phyloP scores from a whole-genome alignment of 1,140 invertebrate species.

The Drosophila takahashii region DNA sequence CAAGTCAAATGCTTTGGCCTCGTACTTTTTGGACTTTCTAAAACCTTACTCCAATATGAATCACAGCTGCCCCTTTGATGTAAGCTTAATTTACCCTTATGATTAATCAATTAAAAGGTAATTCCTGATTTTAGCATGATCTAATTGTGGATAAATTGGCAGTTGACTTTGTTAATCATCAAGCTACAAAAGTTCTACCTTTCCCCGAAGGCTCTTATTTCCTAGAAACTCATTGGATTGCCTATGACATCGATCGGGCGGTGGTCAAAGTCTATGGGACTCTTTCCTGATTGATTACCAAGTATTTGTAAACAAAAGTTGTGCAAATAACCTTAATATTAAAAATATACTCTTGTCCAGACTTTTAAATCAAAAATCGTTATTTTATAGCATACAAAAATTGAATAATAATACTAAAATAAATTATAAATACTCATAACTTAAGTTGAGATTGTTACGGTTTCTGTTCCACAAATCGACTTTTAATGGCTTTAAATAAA shows the following conservation, averaged over 20 bases:
- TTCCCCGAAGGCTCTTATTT: background rate
- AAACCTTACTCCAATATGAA: background rate
- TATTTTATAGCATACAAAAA: no score
- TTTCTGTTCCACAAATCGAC: background rate
- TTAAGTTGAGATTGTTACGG: background rate
- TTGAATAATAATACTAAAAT: no score
- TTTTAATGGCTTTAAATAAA: background rate
- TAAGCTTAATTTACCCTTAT: background rate
- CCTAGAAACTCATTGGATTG: background rate
- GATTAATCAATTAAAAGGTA: background rate
- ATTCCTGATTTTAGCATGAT: background rate
- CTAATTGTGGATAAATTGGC: background rate
- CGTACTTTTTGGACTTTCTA: background rate
- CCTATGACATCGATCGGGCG: background rate
- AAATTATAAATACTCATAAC: background rate
- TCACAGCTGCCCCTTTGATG: background rate
- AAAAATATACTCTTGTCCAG: no score
- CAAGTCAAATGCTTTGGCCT: background rate
- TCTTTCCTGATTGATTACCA: background rate
- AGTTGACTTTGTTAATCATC: background rate
- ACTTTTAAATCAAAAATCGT: no score
- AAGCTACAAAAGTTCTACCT: background rate
- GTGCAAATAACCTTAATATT: no score
- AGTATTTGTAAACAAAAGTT: no score
- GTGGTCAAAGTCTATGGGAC: background rate